Percentiles rank a stretch among this genome's conserved stretches.
Conservation (phyloP, 2,113 vertebrate genomes). For the Ondatra zibethicus region DNA sequence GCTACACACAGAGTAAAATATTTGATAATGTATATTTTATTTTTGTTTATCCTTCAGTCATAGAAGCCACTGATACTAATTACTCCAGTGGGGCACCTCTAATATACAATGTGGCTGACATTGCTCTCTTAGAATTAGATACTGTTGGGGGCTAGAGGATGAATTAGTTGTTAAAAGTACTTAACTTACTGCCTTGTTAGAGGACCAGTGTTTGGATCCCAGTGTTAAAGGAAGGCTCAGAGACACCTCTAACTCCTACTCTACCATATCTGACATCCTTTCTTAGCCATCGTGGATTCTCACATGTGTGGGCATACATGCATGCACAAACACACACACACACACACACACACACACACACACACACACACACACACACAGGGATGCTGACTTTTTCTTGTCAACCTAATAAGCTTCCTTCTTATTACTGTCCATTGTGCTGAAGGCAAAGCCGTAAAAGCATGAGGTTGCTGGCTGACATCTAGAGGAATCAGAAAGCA, state of each 20-base stretch:
- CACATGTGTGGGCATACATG: too few species aligned
- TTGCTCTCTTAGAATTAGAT: neutral
- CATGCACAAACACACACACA: neutral
- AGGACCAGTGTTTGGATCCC: neutral
- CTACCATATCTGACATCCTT: neutral
- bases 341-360: neutral
- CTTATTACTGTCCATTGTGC: neutral
- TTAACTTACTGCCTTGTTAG: neutral
- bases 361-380: too few species aligned
- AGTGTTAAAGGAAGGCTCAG: neutral
- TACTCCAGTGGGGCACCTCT: neutral
- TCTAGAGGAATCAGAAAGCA: neutral
- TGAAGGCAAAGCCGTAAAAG: neutral
- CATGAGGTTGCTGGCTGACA: neutral
- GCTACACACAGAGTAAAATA: neutral
- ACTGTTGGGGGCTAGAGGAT: neutral
- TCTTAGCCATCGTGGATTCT: neutral
- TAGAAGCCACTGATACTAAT: neutral
- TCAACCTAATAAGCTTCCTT: neutral
- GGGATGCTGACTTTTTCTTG: neutral
- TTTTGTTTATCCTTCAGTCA: accelerated
- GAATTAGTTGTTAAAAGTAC: too few species aligned
- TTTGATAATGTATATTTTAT: neutral
- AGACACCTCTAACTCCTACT: neutral
- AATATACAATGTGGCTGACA: neutral